phyloP scores from a whole-genome alignment of 1,140 invertebrate species.

The Eupeodes corollae region DNA sequence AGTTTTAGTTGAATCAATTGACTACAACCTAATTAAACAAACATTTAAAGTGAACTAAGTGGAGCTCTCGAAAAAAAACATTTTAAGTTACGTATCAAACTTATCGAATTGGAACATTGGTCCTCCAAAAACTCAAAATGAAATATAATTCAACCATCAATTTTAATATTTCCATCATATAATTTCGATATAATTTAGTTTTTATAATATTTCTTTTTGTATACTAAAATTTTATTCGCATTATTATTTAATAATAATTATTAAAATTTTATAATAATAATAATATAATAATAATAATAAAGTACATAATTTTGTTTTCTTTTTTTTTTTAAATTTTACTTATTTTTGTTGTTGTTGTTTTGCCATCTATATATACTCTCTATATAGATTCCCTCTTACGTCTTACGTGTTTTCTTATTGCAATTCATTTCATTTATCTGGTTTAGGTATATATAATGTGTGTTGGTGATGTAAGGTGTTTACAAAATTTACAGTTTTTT shows the following conservation, averaged over 20 bases:
- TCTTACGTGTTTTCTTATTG: not conserved
- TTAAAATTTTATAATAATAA: not conserved
- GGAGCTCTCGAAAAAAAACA: too few species aligned
- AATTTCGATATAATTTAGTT: not conserved
- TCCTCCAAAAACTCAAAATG: not conserved
- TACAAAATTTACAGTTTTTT: too few species aligned
- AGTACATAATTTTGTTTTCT: not conserved
- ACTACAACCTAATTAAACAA: too few species aligned
- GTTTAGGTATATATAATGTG: too few species aligned
- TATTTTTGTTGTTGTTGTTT: not conserved
- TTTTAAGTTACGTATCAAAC: too few species aligned
- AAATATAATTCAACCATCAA: not conserved
- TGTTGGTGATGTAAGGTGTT: too few species aligned
- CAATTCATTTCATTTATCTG: too few species aligned
- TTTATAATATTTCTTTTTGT: not conserved
- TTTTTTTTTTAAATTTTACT: not conserved
- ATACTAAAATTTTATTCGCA: not conserved
- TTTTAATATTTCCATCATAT: not conserved
- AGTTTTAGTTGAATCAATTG: too few species aligned
- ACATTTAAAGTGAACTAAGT: too few species aligned
- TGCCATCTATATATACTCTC: not conserved
- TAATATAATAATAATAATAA: not conserved
- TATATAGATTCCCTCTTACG: too few species aligned
- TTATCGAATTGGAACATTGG: too few species aligned
- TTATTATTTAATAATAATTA: not conserved